These are phyloP conservation scores for Sarcophaga bullata DNA, from an alignment of 1,140 invertebrate genomes.

Conservation along the genomic window DNA sequence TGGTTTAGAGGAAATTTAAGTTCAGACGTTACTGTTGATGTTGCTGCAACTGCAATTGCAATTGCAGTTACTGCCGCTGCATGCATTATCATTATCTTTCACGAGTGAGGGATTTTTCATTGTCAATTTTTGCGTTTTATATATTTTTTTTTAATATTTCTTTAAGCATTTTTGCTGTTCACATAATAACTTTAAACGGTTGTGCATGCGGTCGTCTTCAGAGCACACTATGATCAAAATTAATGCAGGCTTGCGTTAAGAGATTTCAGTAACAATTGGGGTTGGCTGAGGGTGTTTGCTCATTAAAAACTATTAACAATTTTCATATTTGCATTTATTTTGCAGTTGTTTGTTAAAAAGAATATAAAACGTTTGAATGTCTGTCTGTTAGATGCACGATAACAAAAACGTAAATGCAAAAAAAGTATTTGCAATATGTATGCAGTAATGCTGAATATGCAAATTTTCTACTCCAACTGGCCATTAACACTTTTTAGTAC, in stretches of 20 bases:
- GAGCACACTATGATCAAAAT: not conserved
- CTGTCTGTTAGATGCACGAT: not conserved
- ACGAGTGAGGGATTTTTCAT: slow-evolving; percentile 24
- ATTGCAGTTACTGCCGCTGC: not conserved
- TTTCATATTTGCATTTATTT: slow-evolving; percentile 37
- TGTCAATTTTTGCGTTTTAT: slow-evolving; percentile 28
- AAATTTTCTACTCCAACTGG: not conserved
- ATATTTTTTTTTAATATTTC: not conserved
- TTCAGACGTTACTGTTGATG: not conserved
- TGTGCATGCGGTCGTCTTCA: not conserved
- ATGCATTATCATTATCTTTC: slow-evolving; percentile 33
- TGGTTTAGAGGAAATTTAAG: not conserved
- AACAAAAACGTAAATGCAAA: no score
- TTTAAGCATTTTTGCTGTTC: no score
- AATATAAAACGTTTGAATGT: not conserved
- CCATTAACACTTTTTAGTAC: slow-evolving; percentile 8
- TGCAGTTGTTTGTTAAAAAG: not conserved
- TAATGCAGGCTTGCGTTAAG: not conserved
- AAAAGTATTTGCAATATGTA: not conserved
- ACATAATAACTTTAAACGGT: no score
- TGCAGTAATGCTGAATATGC: not conserved
- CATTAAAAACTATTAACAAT: slow-evolving; percentile 40
- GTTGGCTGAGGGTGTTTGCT: slow-evolving; percentile 37
- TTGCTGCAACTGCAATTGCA: not conserved
- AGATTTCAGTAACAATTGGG: slow-evolving; percentile 19